Percentiles rank a stretch among this genome's conserved stretches.
phyloP scores from a whole-genome alignment of 2,113 vertebrate species.

The Petroica traversi region DNA sequence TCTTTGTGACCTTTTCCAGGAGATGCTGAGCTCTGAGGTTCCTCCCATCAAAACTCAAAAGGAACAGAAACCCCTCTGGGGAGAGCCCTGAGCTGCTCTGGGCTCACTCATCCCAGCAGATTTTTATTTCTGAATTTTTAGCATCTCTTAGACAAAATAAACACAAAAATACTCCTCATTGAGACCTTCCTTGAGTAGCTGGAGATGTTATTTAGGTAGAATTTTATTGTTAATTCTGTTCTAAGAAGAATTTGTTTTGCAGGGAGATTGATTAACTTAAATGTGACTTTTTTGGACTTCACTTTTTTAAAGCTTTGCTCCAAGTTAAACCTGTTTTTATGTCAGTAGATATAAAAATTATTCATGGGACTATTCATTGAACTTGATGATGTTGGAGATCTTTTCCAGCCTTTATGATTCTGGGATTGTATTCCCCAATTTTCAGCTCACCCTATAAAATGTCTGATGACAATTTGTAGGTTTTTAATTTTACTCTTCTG shows the following conservation, averaged over 20 bases:
- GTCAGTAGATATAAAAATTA: not conserved
- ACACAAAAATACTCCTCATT: not conserved
- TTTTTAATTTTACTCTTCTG: not conserved
- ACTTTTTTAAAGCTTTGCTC: not conserved
- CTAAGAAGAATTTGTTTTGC: not conserved
- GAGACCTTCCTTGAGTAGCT: not conserved
- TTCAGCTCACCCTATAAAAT: not conserved
- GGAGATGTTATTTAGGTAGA: not conserved
- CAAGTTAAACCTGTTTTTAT: not conserved
- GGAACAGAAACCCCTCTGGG: not conserved
- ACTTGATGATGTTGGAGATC: not conserved
- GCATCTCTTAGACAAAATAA: not conserved
- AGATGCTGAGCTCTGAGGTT: not conserved
- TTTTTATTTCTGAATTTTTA: not conserved
- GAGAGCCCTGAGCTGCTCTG: not conserved
- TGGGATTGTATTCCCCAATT: not conserved
- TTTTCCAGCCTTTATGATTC: not conserved
- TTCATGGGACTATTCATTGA: not conserved
- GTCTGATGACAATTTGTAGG: not conserved
- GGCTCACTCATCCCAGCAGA: not conserved
- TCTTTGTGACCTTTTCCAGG: not conserved
- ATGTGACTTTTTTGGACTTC: not conserved
- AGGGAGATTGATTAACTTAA: not conserved
- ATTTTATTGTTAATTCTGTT: not conserved
- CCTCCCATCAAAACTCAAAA: fast-evolving